Evolutionary conservation across 1,140 invertebrate species (phyloP), one percentile per base, ranked within the genome.

Genomic region (Bombus breviceps): DNA sequence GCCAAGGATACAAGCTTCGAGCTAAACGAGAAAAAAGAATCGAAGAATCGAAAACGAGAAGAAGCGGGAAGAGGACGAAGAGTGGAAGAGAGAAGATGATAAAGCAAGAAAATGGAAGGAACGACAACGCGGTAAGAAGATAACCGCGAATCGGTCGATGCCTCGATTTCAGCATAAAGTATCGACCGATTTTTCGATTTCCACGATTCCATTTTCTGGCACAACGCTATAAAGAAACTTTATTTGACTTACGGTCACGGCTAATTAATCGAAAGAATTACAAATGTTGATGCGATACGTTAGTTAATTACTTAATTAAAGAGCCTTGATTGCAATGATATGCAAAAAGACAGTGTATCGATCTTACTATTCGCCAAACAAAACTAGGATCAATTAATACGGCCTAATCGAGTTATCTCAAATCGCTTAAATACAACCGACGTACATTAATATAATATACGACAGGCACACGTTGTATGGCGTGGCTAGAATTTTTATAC

Each of bases 361-460:
- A 32, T 66, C n/a, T 34, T 32, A 32, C 12, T 32, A 66, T 13
- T 32, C n/a, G 64, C 15, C 64, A 28, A 39, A 39, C 22, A 2
- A 25, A 37, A 57, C 18, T 43, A n/a, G 34, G 64, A 3, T 64
- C 47, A 37, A 53, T 53, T 53, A 47, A 41, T 47, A 72, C 28
- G n/a, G 41, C 47, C 47, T 39, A 41, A 72, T 43, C 15, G 15
- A 22, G 15, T 41, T 41, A 39, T 12, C 32, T 25, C 32, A n/a
- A 13, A n/a, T 76, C 25, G 34, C 18, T 39, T 53, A 53, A 53
- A 53, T 39, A 22, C 53, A 43, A 34, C 32, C 69, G 57, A 34
- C 71, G 71, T 81, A 85, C 32, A 85, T 85, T 85, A 85, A 85
- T 85, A 85, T 85, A 85, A 85, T 85, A 85, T 85, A 85, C 79